Evolutionary conservation across 2,888 invertebrate species (phyloP), one percentile per base, ranked within the genome.

Genomic region (Steinernema scapterisci): DNA sequence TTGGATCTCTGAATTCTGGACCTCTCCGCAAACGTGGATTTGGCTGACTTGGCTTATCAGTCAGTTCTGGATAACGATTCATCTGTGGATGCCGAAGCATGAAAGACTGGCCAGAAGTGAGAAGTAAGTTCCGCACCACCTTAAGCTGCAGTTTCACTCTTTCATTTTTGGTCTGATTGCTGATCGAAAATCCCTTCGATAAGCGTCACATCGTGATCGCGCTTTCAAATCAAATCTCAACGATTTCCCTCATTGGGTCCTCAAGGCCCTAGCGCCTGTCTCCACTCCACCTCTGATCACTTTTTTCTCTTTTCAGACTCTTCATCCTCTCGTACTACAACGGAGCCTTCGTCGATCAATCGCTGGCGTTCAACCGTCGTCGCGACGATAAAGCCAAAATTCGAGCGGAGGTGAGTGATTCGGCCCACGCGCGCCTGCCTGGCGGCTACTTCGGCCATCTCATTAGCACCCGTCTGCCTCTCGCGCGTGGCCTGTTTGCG

Each of bases 61-160:
- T 0, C 97, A 97, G 89, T 94, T 95, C 0, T 97, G 97, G 95
- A 93, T 97, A 73, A 94, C 95, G 0, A 90, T 96, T 76, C 97
- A 99, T 86, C 94, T 97, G 80, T 99, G 97, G 97, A 95, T 94
- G 1, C 97, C 97, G 2, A 95, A 95, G 90, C 95, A 95, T 85
- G 97, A 97, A 89, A 92, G 97, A 90, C 91, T 99, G 86, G 97
- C 97, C 0, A 92, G 95, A 48, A 96, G 97, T 0, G 97, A 97
- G 88, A 86, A 86, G 82, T 85, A 63, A 43, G 75, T n/a, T n/a
- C n/a, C n/a, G n/a, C n/a, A n/a, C n/a, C n/a, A n/a, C 11, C 16
- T 13, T 7, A n/a, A n/a, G n/a, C n/a, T n/a, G n/a, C n/a, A n/a
- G n/a, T n/a, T n/a, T n/a, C n/a, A n/a, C n/a, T n/a, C n/a, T n/a